These are phyloP conservation scores for Lampropteryx suffumata DNA, from an alignment of 2,888 invertebrate species.

Conservation along the genomic window DNA sequence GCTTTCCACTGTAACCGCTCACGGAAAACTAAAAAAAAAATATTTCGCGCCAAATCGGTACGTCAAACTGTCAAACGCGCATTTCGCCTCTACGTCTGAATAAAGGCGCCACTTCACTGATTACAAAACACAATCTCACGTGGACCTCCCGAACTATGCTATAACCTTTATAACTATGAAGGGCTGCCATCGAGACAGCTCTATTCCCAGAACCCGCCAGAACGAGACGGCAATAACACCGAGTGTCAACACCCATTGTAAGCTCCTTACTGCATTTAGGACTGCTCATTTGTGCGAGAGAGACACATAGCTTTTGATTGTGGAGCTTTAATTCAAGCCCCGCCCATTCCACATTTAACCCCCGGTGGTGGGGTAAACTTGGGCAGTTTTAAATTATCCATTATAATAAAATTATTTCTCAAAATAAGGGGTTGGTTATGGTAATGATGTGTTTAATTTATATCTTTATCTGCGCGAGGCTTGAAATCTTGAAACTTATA, in stretches of 20 bases:
- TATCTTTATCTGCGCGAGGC: constrained; percentile 53
- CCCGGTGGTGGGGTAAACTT: constrained; percentile 73
- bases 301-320: constrained; percentile 65
- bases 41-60: constrained; percentile 75
- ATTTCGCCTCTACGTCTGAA: constrained; percentile 72
- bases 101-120: constrained; percentile 80
- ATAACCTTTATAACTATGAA: constrained; percentile 73
- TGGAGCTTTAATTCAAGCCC: constrained; percentile 61
- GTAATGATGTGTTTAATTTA: constrained; percentile 80
- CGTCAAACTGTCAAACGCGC: constrained; percentile 78
- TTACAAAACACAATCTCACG: constrained; percentile 80
- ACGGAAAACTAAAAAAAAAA: constrained; percentile 25
- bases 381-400: constrained; percentile 82
- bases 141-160: constrained; percentile 67
- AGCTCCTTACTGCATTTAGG: constrained; percentile 74
- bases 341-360: constrained; percentile 75
- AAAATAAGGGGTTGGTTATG: constrained; percentile 81
- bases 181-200: constrained; percentile 66
- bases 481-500: constrained; percentile 37
- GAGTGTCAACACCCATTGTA: constrained; percentile 75
- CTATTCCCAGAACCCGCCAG: constrained; percentile 51
- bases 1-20: constrained; percentile 39
- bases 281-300: constrained; percentile 78
- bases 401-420: constrained; percentile 82
- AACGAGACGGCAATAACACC: constrained; percentile 57